Percentiles rank a stretch among this genome's conserved stretches.
phyloP scores from a whole-genome alignment of 2,888 invertebrate species.

The Serrognathus titanus region DNA sequence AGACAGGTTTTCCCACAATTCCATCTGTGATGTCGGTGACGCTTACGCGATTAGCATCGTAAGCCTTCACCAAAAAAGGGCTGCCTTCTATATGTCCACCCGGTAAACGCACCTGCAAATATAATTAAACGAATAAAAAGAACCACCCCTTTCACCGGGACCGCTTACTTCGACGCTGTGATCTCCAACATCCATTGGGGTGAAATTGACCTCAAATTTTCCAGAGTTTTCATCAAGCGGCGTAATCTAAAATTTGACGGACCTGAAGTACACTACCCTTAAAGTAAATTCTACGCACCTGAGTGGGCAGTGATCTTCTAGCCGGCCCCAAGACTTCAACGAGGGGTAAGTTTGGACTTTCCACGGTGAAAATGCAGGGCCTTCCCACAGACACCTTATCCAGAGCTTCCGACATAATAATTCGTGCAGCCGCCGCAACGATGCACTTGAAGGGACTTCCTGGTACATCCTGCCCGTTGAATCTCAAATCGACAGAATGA shows the following conservation, averaged over 20 bases:
- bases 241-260: constrained; percentile 34
- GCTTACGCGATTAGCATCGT: constrained; percentile 91
- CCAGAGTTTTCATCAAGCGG: constrained; percentile 48
- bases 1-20: constrained; percentile 87
- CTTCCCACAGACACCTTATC: constrained; percentile 88
- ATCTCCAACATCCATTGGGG: constrained; percentile 88
- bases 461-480: constrained; percentile 94
- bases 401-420: constrained; percentile 77
- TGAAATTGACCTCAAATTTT: constrained; percentile 58
- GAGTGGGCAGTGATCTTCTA: constrained; percentile 66
- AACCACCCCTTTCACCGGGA: no score
- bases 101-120: constrained; percentile 49
- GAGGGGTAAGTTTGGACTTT: constrained; percentile 77
- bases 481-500: constrained; percentile 91
- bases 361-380: constrained; percentile 80
- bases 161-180: constrained; percentile 80
- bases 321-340: constrained; percentile 79
- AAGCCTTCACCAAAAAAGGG: constrained; percentile 93
- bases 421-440: constrained; percentile 78
- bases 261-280: not conserved
- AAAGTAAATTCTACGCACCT: constrained; percentile 38
- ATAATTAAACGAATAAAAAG: not conserved
- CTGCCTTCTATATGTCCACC: constrained; percentile 89
- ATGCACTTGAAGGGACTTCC: constrained; percentile 82
- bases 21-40: constrained; percentile 91